Base-by-base conservation (phyloP, 2,113 vertebrate genomes). In the Camelus bactrianus region DNA sequence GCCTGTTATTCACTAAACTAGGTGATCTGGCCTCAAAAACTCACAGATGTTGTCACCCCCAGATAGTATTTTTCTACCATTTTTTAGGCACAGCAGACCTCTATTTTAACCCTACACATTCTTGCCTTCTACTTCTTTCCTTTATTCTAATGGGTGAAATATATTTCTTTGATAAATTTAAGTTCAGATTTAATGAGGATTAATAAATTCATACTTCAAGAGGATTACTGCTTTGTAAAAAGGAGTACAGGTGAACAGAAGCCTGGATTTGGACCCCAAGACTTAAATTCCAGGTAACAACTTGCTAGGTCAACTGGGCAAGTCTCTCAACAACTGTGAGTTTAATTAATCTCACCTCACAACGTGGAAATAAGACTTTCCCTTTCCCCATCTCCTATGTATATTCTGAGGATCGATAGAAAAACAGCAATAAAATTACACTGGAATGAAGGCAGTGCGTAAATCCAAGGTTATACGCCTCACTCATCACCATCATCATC, bases 41-140 rank as follows among this genome's bases (percentile, higher is more conserved):
- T 75, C 93, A 85, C 88, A 91, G 82, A 93, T 76, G 75, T 70
- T 86, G 22, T 76, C 52, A 62, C 62, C 89, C 72, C 64, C 79
- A 80, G 30, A 89, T 54, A 70, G 70, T 15, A 72, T 76, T 90
- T 50, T 89, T 64, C 89, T 83, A 48, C 24, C 20, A 26, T 38
- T 38, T 54, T 83, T 77, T 50, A 85, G 70, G 32, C 30, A 35
- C 2, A 76, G 28, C 20, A n/a, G 9, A 65, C 80, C 35, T 89
- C 60, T 67, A 1, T 64, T 67, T 94, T 94, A 97, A 95, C 79
- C 73, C 73, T 80, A 11, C 32, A 64, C 1, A 30, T 54, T 28
- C 67, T 50, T 50, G 14, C 6, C 19, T 82, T 70, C 54, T 17
- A 13, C 54, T 65, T 56, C 54, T 65, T 94, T 38, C 22, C 15